Conservation (phyloP, 2,113 vertebrate species). For the Myrmophylax atrothorax region DNA sequence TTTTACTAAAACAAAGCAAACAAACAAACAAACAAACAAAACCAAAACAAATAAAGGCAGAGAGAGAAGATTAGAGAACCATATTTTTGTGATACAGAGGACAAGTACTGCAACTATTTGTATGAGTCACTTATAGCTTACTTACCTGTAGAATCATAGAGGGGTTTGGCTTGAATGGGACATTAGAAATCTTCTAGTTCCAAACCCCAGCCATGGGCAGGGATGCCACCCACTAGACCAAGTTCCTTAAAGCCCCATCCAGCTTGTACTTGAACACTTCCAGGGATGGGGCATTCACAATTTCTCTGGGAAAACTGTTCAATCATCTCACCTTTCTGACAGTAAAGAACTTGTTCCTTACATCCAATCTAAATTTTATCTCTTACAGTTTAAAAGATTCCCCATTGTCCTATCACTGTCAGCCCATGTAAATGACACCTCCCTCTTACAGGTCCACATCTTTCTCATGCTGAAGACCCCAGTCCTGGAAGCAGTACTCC, state of each 20-base stretch:
- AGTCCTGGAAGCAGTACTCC: background rate
- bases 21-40: background rate
- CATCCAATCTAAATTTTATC: background rate
- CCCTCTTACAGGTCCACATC: background rate
- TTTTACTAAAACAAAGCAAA: background rate
- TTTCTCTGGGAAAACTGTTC: background rate
- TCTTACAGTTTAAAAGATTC: background rate
- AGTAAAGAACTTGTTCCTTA: background rate
- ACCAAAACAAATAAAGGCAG: background rate
- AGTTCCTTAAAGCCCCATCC: background rate
- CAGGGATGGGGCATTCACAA: background rate
- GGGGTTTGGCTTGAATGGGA: background rate
- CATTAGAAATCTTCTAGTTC: background rate
- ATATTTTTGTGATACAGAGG: background rate
- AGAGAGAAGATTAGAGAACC: background rate
- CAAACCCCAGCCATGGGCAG: background rate
- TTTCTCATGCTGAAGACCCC: background rate
- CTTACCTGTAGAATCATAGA: background rate
- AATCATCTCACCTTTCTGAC: background rate
- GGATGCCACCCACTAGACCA: background rate
- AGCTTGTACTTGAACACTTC: background rate
- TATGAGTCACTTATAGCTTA: background rate
- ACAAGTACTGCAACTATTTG: background rate
- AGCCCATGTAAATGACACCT: background rate
- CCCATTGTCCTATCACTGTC: background rate